Percentiles rank a stretch among this genome's conserved stretches.
Evolutionary conservation across 2,797 vertebrate species (phyloP).

Genomic region (Microctenopoma lineatum): DNA sequence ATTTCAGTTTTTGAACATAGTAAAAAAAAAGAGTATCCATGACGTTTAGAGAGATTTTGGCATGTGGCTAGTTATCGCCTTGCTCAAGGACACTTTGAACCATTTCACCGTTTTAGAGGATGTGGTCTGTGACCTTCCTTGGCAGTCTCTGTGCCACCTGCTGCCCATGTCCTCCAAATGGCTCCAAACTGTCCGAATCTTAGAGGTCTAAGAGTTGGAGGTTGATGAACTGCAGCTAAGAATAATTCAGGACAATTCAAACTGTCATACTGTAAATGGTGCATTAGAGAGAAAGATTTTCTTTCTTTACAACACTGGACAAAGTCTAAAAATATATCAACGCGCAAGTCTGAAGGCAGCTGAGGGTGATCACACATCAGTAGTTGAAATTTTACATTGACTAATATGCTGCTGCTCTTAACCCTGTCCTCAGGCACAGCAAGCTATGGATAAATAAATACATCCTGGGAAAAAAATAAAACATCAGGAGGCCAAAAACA

Average conservation of each 20-base stretch:
- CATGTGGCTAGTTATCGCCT: conserved; percentile 19
- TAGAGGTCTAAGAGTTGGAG: conserved; percentile 20
- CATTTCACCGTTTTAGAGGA: conserved; percentile 20
- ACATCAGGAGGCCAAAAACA: background rate
- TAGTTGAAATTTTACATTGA: too few relatives aligned
- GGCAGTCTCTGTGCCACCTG: conserved; percentile 55
- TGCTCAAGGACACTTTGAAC: conserved; percentile 49
- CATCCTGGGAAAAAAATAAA: too few relatives aligned
- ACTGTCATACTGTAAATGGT: background rate
- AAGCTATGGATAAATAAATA: too few relatives aligned
- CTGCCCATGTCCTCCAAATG: conserved; percentile 48
- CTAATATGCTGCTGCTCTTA: too few relatives aligned
- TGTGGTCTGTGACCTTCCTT: conserved; percentile 53
- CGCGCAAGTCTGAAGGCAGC: background rate
- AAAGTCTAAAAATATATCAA: background rate
- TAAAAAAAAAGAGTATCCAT: background rate
- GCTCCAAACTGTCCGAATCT: conserved; percentile 32
- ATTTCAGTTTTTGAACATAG: conserved; percentile 1
- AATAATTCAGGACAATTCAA: background rate
- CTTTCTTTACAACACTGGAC: background rate
- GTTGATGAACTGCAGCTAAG: conserved; percentile 7
- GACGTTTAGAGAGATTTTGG: conserved; percentile 13
- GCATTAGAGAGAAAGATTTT: background rate
- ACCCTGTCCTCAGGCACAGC: too few relatives aligned
- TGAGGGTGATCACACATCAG: too few relatives aligned